Evolutionary conservation across 2,797 vertebrate genomes (phyloP).

Genomic region (Fratercula arctica): DNA sequence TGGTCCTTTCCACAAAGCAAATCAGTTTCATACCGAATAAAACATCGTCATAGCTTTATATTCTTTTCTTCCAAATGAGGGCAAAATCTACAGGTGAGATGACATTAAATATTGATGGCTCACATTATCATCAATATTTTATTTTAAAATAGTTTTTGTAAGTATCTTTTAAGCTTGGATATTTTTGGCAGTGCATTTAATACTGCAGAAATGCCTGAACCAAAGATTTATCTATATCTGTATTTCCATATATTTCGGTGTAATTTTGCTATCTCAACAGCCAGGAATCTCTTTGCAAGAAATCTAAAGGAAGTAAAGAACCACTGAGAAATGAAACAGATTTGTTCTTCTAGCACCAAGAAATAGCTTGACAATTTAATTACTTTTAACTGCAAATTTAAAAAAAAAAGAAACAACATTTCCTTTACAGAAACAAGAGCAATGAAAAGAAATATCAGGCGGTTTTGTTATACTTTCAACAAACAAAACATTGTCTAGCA

Average conservation of each 20-base stretch:
- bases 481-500: slow-evolving; percentile 34
- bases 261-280: neutral
- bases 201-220: neutral
- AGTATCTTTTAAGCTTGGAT: neutral
- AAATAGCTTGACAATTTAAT: neutral
- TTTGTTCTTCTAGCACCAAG: neutral
- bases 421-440: neutral
- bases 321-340: neutral
- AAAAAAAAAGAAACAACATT: neutral
- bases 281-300: neutral
- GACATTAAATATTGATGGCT: neutral
- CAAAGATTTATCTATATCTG: neutral
- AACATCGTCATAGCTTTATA: neutral
- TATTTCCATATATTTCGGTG: neutral
- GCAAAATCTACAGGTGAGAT: neutral
- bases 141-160: neutral
- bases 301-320: neutral
- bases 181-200: neutral
- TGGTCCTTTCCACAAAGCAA: neutral
- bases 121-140: neutral
- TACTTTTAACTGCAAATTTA: neutral
- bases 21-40: neutral
- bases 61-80: neutral
- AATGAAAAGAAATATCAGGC: neutral
- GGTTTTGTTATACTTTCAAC: neutral